Evolutionary conservation across 2,888 invertebrate genomes (phyloP).

Genomic region (Drosophila maculinotata): DNA sequence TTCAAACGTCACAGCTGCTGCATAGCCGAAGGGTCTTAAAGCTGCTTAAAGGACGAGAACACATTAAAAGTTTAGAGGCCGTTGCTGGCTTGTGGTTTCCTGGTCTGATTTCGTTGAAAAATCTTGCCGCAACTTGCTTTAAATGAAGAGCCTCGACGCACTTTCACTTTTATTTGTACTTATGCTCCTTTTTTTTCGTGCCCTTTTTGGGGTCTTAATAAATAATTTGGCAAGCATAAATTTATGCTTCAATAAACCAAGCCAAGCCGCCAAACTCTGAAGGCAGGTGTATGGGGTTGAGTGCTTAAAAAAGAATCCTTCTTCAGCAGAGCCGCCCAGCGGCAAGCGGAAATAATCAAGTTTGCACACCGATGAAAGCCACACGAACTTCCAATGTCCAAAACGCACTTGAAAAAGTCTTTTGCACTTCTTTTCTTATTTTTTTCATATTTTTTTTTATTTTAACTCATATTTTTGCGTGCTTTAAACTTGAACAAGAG

Average conservation of each 20-base stretch:
- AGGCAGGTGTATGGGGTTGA: neutral
- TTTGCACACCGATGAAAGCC: constrained; percentile 70
- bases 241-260: constrained; percentile 76
- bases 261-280: constrained; percentile 37
- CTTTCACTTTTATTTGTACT: constrained; percentile 53
- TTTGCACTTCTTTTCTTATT: constrained; percentile 42
- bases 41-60: constrained; percentile 46
- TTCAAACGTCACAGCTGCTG: constrained; percentile 27
- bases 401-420: constrained; percentile 67
- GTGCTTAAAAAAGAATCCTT: constrained; percentile 24
- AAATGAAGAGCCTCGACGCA: constrained; percentile 47
- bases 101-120: constrained; percentile 19
- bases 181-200: constrained; percentile 25
- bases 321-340: constrained; percentile 23
- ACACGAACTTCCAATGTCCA: constrained; percentile 65
- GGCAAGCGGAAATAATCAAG: constrained; percentile 74
- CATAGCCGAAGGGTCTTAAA: constrained; percentile 48
- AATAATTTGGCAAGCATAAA: constrained; percentile 74
- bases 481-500: constrained; percentile 41
- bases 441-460: constrained; percentile 13
- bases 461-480: constrained; percentile 48
- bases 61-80: constrained; percentile 33
- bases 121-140: constrained; percentile 37
- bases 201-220: constrained; percentile 69
- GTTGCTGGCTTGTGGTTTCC: constrained; percentile 52